Evolutionary conservation across 2,113 vertebrate genomes (phyloP).

Genomic region (Lipotes vexillifer): DNA sequence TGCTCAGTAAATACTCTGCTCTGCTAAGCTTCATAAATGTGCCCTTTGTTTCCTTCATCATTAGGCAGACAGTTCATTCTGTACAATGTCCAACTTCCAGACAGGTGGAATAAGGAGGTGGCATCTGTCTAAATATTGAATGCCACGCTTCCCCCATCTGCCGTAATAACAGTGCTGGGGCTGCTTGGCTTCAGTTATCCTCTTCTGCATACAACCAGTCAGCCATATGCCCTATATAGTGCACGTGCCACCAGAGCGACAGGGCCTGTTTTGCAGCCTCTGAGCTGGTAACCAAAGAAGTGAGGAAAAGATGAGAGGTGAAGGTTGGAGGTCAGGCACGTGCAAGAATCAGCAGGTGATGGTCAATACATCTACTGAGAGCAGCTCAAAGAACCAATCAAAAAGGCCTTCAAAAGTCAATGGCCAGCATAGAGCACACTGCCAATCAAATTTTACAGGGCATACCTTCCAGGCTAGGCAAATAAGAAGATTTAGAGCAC

Average conservation of each 20-base stretch:
- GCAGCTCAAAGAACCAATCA: constrained; percentile 67
- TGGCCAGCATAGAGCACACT: constrained; percentile 74
- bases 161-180: constrained; percentile 80
- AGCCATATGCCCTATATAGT: constrained; percentile 83
- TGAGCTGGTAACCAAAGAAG: constrained; percentile 62
- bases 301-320: constrained; percentile 60
- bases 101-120: constrained; percentile 89
- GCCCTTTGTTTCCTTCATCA: constrained; percentile 83
- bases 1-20: constrained; percentile 73
- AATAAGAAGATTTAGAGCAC: constrained; percentile 91
- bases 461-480: constrained; percentile 86
- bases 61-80: constrained; percentile 86
- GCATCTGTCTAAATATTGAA: constrained; percentile 91
- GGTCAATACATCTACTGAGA: constrained; percentile 74
- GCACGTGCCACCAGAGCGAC: constrained; percentile 82
- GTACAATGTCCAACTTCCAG: constrained; percentile 88
- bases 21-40: constrained; percentile 80
- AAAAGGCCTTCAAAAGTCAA: constrained; percentile 78
- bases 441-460: constrained; percentile 86
- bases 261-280: constrained; percentile 51
- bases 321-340: constrained; percentile 79
- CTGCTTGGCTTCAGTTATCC: constrained; percentile 85
- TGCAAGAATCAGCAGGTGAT: constrained; percentile 84
- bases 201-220: constrained; percentile 78
- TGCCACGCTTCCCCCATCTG: constrained; percentile 91